Conservation (phyloP, 1,140 invertebrate genomes). For the Nilaparvata lugens region DNA sequence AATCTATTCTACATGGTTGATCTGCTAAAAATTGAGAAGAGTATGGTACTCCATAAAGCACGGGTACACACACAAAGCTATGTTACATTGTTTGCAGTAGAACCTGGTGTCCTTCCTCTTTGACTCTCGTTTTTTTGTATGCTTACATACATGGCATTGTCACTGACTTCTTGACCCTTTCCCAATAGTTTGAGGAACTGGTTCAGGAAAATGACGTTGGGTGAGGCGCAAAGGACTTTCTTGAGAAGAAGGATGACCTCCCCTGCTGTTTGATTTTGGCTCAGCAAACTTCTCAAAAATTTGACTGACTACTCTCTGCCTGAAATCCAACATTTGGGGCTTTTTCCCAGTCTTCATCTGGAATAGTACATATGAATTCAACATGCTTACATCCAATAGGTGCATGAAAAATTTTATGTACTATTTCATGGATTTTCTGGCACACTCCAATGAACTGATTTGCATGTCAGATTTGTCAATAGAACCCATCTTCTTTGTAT, state of each 20-base stretch:
- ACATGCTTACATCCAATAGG: neutral
- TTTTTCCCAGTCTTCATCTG: neutral
- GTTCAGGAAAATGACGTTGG: neutral
- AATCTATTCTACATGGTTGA: too few relatives aligned
- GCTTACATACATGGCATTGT: neutral
- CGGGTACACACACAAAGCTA: neutral
- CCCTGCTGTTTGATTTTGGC: neutral
- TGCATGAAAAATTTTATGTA: neutral
- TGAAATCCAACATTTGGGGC: neutral
- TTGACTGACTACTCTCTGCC: neutral
- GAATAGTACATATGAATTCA: neutral
- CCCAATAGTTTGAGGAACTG: neutral
- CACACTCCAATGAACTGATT: neutral
- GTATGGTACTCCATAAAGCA: neutral
- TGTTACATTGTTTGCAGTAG: neutral
- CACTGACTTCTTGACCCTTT: neutral
- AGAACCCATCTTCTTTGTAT: neutral
- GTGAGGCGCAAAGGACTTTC: neutral
- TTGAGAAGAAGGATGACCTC: neutral
- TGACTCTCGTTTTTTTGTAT: neutral
- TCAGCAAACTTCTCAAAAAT: neutral
- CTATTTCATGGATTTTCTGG: neutral
- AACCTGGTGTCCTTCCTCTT: neutral
- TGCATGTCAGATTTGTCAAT: neutral
- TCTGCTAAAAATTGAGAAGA: neutral